A percentile compares a stretch with the other conserved stretches of the same genome.
phyloP scores from a whole-genome alignment of 2,888 invertebrate species.

The Orthonychiurus folsomi region DNA sequence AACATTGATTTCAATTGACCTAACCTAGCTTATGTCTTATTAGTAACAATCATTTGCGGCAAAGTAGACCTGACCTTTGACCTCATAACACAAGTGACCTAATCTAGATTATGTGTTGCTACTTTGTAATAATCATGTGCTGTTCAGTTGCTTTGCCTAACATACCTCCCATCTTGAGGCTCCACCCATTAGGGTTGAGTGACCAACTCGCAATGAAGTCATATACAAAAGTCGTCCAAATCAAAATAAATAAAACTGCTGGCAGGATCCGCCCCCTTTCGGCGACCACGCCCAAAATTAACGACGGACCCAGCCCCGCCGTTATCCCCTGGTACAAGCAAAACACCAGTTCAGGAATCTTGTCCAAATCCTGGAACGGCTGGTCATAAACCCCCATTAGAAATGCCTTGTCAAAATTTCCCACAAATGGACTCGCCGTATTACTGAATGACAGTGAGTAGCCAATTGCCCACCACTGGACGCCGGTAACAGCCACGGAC shows the following conservation, averaged over 20 bases:
- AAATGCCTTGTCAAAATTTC: constrained; percentile 18
- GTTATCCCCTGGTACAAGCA: constrained; percentile 32
- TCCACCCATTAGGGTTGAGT: constrained; percentile 19
- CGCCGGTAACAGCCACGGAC: constrained; percentile 9
- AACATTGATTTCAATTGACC: too few relatives aligned
- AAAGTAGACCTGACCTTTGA: too few relatives aligned
- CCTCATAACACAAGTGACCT: too few relatives aligned
- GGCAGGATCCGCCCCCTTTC: constrained; percentile 31
- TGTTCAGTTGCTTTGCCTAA: too few relatives aligned
- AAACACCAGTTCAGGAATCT: constrained; percentile 26
- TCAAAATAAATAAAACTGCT: constrained; percentile 26
- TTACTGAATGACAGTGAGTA: constrained; percentile 16
- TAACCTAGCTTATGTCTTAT: too few relatives aligned
- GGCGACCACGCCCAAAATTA: constrained; percentile 28
- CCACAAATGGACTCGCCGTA: constrained; percentile 21
- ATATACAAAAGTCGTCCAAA: constrained; percentile 32
- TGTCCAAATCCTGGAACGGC: not conserved
- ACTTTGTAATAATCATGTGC: too few relatives aligned
- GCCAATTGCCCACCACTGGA: constrained; percentile 18
- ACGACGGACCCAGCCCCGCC: constrained; percentile 23
- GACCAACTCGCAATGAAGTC: constrained; percentile 19
- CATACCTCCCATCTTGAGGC: constrained; percentile 5
- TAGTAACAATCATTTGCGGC: too few relatives aligned
- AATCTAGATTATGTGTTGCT: too few relatives aligned
- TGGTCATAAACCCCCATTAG: constrained; percentile 19